Conservation (phyloP, 2,888 invertebrate genomes). For the Troides oblongomaculatus region DNA sequence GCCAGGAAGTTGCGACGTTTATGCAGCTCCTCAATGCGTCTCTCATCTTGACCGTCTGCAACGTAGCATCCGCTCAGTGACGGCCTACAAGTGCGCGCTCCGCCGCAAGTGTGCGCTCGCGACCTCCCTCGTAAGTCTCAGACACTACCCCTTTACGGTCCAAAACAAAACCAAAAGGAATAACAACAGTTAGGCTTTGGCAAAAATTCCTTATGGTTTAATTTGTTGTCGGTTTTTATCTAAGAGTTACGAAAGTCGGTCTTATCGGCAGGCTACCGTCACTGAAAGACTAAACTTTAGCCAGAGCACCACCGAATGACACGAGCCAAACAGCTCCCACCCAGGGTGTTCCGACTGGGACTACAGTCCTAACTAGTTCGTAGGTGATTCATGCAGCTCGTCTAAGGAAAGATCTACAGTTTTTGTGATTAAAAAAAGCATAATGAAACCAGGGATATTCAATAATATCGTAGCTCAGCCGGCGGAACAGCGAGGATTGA, state of each 20-base stretch:
- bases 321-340: conserved; percentile 23
- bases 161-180: background rate
- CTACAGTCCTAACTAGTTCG: conserved; percentile 28
- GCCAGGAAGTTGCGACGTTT: conserved; percentile 97
- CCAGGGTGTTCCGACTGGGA: conserved; percentile 24
- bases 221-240: background rate
- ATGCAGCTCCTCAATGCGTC: conserved; percentile 97
- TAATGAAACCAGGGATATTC: conserved; percentile 35
- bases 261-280: background rate
- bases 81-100: background rate
- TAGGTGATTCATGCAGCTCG: conserved; percentile 40
- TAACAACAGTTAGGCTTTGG: too few species aligned
- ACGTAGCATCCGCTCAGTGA: conserved; percentile 31
- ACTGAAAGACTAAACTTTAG: conserved; percentile 9
- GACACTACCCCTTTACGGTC: background rate
- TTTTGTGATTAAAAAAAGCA: conserved; percentile 31
- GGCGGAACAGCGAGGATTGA: conserved; percentile 21
- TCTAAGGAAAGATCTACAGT: conserved; percentile 37
- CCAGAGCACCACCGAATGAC: conserved; percentile 28
- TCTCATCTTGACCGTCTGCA: conserved; percentile 94
- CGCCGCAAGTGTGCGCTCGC: too few species aligned
- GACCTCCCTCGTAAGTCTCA: background rate
- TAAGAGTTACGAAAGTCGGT: conserved; percentile 14
- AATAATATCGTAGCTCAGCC: conserved; percentile 13
- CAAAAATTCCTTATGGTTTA: too few species aligned